Evolutionary conservation across 2,113 vertebrate genomes (phyloP).

Genomic region (Channa argus): DNA sequence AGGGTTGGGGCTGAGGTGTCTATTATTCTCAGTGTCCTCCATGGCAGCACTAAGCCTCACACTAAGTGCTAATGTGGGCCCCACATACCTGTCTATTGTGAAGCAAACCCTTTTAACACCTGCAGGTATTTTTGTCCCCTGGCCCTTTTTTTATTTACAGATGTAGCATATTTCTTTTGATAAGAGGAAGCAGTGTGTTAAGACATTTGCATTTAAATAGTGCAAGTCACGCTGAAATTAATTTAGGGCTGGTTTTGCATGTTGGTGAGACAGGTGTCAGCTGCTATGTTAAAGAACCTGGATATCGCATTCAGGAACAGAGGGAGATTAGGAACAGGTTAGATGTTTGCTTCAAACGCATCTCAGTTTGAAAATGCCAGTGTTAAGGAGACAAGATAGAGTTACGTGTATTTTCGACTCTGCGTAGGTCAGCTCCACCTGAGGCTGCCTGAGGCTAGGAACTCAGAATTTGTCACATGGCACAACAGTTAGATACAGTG

Average conservation of each 20-base stretch:
- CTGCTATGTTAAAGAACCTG: slow-evolving; percentile 24
- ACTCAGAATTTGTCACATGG: slow-evolving; percentile 27
- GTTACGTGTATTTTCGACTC: slow-evolving; percentile 13
- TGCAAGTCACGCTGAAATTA: slow-evolving; percentile 35
- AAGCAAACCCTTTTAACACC: slow-evolving; percentile 28
- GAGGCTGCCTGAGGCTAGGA: slow-evolving; percentile 14
- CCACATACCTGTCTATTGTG: slow-evolving; percentile 12
- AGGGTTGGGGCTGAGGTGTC: slow-evolving; percentile 6
- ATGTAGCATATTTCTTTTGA: slow-evolving; percentile 56
- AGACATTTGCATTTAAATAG: slow-evolving; percentile 68
- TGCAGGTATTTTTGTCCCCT: slow-evolving; percentile 29
- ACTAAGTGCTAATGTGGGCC: not conserved
- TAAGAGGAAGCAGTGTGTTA: slow-evolving; percentile 33
- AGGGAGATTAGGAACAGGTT: slow-evolving; percentile 21
- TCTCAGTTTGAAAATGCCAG: slow-evolving; percentile 40
- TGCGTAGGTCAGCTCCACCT: slow-evolving; percentile 23
- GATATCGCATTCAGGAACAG: slow-evolving; percentile 54
- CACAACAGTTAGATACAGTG: too few species aligned
- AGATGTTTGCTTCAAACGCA: slow-evolving; percentile 28
- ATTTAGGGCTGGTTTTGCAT: slow-evolving; percentile 32
- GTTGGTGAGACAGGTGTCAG: slow-evolving; percentile 37
- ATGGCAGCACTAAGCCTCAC: not conserved
- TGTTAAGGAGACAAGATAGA: slow-evolving; percentile 14
- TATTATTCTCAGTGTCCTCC: slow-evolving; percentile 37
- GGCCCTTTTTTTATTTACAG: slow-evolving; percentile 57